Base-by-base conservation (phyloP, 2,888 invertebrate genomes). In the Drosophila mercatorum region DNA sequence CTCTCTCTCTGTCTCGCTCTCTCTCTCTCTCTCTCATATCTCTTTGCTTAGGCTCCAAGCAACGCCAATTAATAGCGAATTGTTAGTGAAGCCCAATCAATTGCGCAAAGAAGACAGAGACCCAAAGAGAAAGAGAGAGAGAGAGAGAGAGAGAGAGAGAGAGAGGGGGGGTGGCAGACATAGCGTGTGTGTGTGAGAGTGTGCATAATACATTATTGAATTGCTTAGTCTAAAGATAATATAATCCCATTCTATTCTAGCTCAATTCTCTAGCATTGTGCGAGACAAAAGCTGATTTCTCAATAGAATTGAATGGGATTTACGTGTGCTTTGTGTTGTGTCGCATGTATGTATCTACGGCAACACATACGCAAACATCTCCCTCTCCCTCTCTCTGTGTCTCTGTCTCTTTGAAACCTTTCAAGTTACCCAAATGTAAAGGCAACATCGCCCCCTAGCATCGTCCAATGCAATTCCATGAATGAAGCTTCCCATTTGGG, bases 211-310 rank as follows among this genome's bases (percentile, higher is more conserved):
- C 41, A 44, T 52, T 66, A 55, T 60, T 49, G 34, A 11, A 53
- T 41, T 53, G 47, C 53, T 38, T 53, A 44, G 41, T 60, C 34
- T 40, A 8, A 68, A 59, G 68, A 68, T 68, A 68, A 68, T 59
- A 67, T 60, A 60, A 61, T 61, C 31, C 65, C 31, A 55, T 68
- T 68, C 53, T 31, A 61, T 43, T 68, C 34, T 56, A 57, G 43
- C 44, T 28, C 28, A 17, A 17, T 38, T 22, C 38, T 17, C 22
- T 36, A 22, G 43, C 49, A 55, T 62, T 62, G 67, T 67, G 53
- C 47, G 41, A 56, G 43, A 69, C 61, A 69, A 68, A 61, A 61
- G 69, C 55, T 52, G 34, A 67, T 69, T 36, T 61, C 43, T 56
- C 56, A 70, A 68, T 41, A 44, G 56, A 56, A 41, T 70, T 44